Base-by-base conservation (phyloP, 1,140 invertebrate genomes). In the Drosophila simulans region DNA sequence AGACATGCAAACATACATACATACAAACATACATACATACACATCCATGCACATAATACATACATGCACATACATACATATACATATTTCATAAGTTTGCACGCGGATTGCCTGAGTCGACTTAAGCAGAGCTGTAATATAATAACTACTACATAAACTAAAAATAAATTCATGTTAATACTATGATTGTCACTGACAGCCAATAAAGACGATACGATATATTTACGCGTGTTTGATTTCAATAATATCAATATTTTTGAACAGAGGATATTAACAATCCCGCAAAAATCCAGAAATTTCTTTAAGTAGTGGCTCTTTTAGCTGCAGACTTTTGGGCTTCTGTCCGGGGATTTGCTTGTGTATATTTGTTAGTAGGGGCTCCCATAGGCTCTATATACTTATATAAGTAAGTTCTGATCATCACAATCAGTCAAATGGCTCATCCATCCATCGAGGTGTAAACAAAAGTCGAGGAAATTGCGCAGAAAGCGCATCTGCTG, bases 51-150 rank as follows among this genome's bases (percentile, higher is more conserved):
- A 22, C 20, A 22, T 22, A 22, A 22, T 22, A 22, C 20, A 45
- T 31, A 52, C 20, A 22, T 22, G 1, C 17, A 22, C 2, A 22
- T 3, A 22, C 20, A 20, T 20, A 20, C 20, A 20, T 20, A 20
- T 20, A 52, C 31, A 43, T 59, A 42, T 27, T n/a, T 45, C 31
- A 42, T 65, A 55, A 49, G 27, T 35, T 56, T 55, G 42, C 57
- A 55, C 52, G 35, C 17, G n/a, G 31, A 12, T 39, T 63, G 70
- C 68, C 49, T 37, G 17, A 42, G 31, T 53, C 15, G 46, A 11
- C 48, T 37, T 64, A 48, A 65, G 15, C 27, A 34, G 13, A 52
- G 17, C 39, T 75, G 35, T 75, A 75, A 65, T 46, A 52, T 75
- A 63, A 56, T 17, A 17, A 17, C 17, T 17, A 17, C 12, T 25